Conservation (phyloP, 2,113 vertebrate species). For the Arvicanthis niloticus region DNA sequence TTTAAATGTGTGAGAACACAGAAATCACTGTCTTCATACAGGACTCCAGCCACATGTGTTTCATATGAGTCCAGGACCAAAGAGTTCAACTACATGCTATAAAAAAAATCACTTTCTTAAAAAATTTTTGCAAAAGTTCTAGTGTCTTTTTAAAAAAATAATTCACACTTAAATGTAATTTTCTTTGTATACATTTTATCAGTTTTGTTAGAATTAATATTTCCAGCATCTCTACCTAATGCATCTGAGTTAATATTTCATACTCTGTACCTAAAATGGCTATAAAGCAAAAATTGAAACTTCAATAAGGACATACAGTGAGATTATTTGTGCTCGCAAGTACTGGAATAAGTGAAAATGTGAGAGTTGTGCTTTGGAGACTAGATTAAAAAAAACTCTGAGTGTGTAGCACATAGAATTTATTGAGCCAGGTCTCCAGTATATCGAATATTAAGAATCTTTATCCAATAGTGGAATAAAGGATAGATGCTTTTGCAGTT, state of each 20-base stretch:
- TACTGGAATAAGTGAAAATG: neutral
- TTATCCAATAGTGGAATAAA: conserved; percentile 50
- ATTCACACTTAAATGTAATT: neutral
- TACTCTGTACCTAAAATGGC: neutral
- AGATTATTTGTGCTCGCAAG: neutral
- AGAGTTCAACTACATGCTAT: neutral
- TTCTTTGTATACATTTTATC: neutral
- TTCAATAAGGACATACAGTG: neutral
- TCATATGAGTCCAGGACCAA: neutral
- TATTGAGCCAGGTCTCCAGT: neutral
- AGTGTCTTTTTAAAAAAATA: neutral
- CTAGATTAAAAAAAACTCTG: neutral
- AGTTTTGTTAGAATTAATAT: neutral
- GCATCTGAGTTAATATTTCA: neutral
- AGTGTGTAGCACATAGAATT: neutral
- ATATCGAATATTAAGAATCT: conserved; percentile 22
- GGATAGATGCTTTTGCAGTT: conserved; percentile 11
- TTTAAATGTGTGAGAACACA: neutral
- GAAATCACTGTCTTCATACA: neutral
- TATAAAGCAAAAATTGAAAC: neutral
- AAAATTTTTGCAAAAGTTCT: neutral
- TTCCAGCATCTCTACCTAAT: neutral
- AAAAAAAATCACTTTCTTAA: neutral
- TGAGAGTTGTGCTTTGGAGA: neutral
- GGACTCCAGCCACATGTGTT: neutral